Base-by-base conservation (phyloP, 2,113 vertebrate genomes). In the Heterocephalus glaber region DNA sequence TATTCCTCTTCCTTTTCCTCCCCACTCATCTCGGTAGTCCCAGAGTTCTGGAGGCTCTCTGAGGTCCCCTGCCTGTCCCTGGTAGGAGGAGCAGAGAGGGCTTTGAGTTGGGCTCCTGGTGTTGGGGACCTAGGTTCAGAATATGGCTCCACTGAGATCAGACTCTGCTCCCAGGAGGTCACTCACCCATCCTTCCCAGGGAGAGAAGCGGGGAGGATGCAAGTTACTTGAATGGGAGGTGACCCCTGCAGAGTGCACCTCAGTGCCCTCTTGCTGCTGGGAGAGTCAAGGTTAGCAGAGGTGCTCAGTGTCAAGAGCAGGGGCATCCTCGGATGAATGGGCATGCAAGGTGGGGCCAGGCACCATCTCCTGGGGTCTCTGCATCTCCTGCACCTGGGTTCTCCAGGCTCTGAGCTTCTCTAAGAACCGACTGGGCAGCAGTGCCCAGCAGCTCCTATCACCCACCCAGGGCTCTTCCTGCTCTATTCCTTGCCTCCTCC, bases 111-210 rank as follows among this genome's bases (percentile, higher is more conserved):
- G 19, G n/a, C 28, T 33, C 47, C 13, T 35, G 33, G 38, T 13
- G 52, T 12, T 14, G 58, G 35, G 2, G 30, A 54, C 22, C 14
- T 17, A 35, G n/a, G 30, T 24, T 88, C 56, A 41, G n/a, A 60
- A 41, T 4, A 1, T 33, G 17, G 12, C 7, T 61, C 19, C 2
- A 2, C 17, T 20, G 10, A 3, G 3, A 54, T 2, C 44, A 7
- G 1, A 12, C 65, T 58, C 38, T 0, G 14, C 1, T 20, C 5
- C n/a, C 30, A 17, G n/a, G 26, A 10, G 41, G 47, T 6, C 47
- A 35, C 56, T 24, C 54, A 24, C 12, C 38, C 38, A 41, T 24
- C 38, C 4, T 24, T 41, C 56, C 16, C 20, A 72, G 22, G 22
- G n/a, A 22, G n/a, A 41, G 68, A 38, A 22, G n/a, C 68, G 19